A percentile compares a stretch with the other conserved stretches of the same genome.
Conservation (phyloP, 2,888 invertebrate genomes). For the Malacosoma neustria region DNA sequence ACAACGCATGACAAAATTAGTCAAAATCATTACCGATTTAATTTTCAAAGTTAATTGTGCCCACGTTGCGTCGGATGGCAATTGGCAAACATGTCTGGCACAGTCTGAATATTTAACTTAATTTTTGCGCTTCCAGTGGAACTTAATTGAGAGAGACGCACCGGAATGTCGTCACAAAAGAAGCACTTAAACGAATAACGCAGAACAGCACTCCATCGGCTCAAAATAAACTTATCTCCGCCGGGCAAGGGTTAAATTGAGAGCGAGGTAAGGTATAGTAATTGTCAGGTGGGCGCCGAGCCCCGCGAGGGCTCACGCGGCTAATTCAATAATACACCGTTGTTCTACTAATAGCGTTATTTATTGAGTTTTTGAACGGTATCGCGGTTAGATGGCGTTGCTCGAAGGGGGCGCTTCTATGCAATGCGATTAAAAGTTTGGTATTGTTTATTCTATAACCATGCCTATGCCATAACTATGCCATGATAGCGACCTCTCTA, state of each 20-base stretch:
- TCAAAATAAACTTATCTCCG: conserved; percentile 73
- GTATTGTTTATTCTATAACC: too few relatives aligned
- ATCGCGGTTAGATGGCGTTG: conserved; percentile 23
- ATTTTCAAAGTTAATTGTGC: conserved; percentile 50
- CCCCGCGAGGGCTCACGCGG: conserved; percentile 39
- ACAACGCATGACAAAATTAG: too few relatives aligned
- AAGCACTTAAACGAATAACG: conserved; percentile 67
- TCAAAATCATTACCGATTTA: too few relatives aligned
- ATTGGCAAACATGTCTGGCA: conserved; percentile 59
- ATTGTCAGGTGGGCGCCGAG: conserved; percentile 59
- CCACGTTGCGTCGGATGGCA: conserved; percentile 55
- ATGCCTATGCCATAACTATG: too few relatives aligned
- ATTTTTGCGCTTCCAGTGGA: conserved; percentile 66
- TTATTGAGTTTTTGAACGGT: conserved; percentile 58
- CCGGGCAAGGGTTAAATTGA: conserved; percentile 70
- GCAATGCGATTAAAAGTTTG: too few relatives aligned
- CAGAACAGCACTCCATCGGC: conserved; percentile 56
- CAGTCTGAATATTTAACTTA: conserved; percentile 70
- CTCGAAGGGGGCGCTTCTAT: too few relatives aligned
- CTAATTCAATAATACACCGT: conserved; percentile 63
- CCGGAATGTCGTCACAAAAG: conserved; percentile 69
- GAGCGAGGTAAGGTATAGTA: conserved; percentile 52
- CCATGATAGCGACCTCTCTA: too few relatives aligned
- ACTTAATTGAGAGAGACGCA: conserved; percentile 64
- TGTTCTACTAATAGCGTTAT: conserved; percentile 56